Percentiles rank a stretch among this genome's conserved stretches.
Conservation (phyloP, 2,888 invertebrate genomes). For the Cordilura impudica region DNA sequence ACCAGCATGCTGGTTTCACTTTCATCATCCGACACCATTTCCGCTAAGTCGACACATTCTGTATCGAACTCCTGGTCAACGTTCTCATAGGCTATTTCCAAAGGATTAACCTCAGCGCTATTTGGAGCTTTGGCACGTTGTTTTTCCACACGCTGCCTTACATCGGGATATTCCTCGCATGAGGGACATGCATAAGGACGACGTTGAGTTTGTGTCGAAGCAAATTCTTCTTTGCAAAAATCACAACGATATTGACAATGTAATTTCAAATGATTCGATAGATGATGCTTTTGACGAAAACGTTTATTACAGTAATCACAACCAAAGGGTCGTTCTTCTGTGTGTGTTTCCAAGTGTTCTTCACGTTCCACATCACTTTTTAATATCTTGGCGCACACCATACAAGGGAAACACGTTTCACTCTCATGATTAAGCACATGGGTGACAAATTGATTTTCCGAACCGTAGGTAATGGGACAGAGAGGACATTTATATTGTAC, state of each 20-base stretch:
- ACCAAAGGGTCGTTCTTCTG: slow-evolving; percentile 79
- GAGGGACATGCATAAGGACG: slow-evolving; percentile 67
- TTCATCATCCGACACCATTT: slow-evolving; percentile 47
- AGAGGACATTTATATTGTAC: slow-evolving; percentile 74
- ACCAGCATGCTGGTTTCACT: slow-evolving; percentile 37
- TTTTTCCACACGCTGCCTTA: slow-evolving; percentile 53
- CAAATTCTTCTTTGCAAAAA: slow-evolving; percentile 67
- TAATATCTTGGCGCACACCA: slow-evolving; percentile 68
- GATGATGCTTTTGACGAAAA: slow-evolving; percentile 68
- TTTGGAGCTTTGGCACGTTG: slow-evolving; percentile 47
- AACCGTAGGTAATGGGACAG: slow-evolving; percentile 78
- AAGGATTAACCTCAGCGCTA: slow-evolving; percentile 53
- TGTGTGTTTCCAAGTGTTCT: slow-evolving; percentile 78
- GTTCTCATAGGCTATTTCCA: slow-evolving; percentile 55
- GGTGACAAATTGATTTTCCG: slow-evolving; percentile 67
- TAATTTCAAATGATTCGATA: slow-evolving; percentile 69
- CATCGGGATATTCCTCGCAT: slow-evolving; percentile 64
- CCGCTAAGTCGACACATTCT: slow-evolving; percentile 61
- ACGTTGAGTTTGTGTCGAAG: slow-evolving; percentile 67
- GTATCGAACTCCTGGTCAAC: slow-evolving; percentile 21
- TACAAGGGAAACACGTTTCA: slow-evolving; percentile 66
- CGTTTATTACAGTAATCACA: slow-evolving; percentile 70
- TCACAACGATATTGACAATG: slow-evolving; percentile 70
- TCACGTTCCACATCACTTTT: slow-evolving; percentile 67
- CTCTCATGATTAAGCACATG: slow-evolving; percentile 68